A percentile compares a stretch with the other conserved stretches of the same genome.
Evolutionary conservation across 1,140 invertebrate genomes (phyloP).

Genomic region (Drosophila athabasca): DNA sequence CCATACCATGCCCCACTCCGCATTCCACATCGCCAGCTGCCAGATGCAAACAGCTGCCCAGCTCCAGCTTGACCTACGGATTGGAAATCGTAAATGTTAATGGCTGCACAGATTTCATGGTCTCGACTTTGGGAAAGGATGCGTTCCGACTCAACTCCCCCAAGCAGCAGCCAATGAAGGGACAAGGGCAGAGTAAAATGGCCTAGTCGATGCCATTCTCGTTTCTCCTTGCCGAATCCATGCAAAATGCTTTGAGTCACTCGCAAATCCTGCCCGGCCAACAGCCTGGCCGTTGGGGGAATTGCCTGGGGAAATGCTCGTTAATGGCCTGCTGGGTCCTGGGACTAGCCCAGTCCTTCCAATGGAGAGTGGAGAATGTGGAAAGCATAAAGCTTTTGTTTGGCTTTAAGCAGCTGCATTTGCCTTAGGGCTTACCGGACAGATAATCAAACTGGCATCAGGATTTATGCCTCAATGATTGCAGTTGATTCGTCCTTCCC

Average conservation of each 20-base stretch:
- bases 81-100: conserved; percentile 67
- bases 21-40: background rate
- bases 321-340: conserved; percentile 49
- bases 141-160: conserved; percentile 1
- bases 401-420: conserved; percentile 24
- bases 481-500: conserved; percentile 50
- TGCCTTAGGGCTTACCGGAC: conserved; percentile 33
- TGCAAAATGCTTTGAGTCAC: background rate
- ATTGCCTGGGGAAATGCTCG: conserved; percentile 12
- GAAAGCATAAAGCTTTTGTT: conserved; percentile 27
- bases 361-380: conserved; percentile 6
- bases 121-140: conserved; percentile 25
- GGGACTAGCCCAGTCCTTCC: conserved; percentile 17
- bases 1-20: background rate
- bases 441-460: conserved; percentile 71
- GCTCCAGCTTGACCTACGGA: conserved; percentile 20
- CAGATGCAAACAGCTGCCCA: conserved; percentile 4
- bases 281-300: background rate
- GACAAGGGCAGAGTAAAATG: no score
- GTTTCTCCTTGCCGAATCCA: background rate
- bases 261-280: background rate
- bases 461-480: conserved; percentile 51
- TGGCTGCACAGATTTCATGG: conserved; percentile 52
- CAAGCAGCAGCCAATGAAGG: no score
- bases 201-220: no score